phyloP scores from a whole-genome alignment of 2,888 invertebrate species.

The Ligdia adustata region DNA sequence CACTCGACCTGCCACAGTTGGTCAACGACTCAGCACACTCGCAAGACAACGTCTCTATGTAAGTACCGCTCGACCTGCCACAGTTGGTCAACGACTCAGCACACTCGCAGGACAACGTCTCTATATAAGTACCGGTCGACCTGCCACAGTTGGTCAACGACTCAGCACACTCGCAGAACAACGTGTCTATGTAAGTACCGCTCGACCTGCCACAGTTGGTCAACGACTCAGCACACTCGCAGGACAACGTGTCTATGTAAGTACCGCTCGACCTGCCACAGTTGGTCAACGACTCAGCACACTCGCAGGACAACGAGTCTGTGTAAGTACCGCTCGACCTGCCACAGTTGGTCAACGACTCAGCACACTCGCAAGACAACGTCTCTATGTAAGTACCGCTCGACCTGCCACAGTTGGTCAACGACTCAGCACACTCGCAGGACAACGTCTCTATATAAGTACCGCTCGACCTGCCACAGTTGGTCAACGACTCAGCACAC shows the following conservation, averaged over 20 bases:
- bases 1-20: conserved; percentile 65
- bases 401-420: conserved; percentile 65
- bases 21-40: conserved; percentile 64
- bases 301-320: conserved; percentile 74
- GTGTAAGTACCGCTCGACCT: conserved; percentile 73
- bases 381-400: conserved; percentile 76
- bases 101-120: conserved; percentile 73
- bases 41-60: conserved; percentile 79
- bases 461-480: conserved; percentile 28
- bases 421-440: conserved; percentile 65
- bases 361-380: conserved; percentile 69
- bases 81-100: conserved; percentile 65
- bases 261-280: conserved; percentile 68
- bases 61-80: conserved; percentile 63
- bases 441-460: conserved; percentile 79
- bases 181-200: conserved; percentile 76
- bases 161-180: conserved; percentile 68
- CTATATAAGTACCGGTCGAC: conserved; percentile 74
- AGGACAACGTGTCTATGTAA: conserved; percentile 79
- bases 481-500: not conserved
- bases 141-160: conserved; percentile 67
- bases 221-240: conserved; percentile 63
- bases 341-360: conserved; percentile 66
- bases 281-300: conserved; percentile 62
- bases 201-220: conserved; percentile 67